phyloP scores from a whole-genome alignment of 1,140 invertebrate genomes.

The Pseudomyrmex pallidus region DNA sequence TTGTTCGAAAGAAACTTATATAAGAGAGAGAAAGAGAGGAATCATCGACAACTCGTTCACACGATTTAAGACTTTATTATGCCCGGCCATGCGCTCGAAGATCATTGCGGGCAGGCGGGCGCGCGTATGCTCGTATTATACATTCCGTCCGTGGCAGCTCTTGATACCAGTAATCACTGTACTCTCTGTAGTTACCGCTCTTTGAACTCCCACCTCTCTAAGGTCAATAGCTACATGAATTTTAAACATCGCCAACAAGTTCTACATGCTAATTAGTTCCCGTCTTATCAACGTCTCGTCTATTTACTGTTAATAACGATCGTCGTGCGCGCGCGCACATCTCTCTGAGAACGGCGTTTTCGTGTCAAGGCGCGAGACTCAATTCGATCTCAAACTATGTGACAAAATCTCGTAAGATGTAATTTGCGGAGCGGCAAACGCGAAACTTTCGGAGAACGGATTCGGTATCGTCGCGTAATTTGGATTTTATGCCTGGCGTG shows the following conservation, averaged over 20 bases:
- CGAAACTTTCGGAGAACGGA: conserved; percentile 28
- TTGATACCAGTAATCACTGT: conserved; percentile 67
- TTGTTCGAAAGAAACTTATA: conserved; percentile 5
- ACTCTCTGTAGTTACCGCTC: conserved; percentile 41
- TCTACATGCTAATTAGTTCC: conserved; percentile 61
- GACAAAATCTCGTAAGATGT: conserved; percentile 23
- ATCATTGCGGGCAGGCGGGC: not conserved
- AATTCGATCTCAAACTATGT: conserved; percentile 10
- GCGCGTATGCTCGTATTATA: conserved; percentile 45
- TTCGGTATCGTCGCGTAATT: conserved; percentile 29
- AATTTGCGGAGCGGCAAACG: conserved; percentile 27
- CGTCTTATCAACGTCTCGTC: conserved; percentile 49
- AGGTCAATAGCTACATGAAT: conserved; percentile 70
- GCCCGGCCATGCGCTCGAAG: conserved; percentile 43
- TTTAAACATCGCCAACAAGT: conserved; percentile 62
- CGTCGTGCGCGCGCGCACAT: too few species aligned
- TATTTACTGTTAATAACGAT: conserved; percentile 12
- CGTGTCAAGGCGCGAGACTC: conserved; percentile 21
- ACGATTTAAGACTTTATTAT: conserved; percentile 66
- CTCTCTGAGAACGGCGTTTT: conserved; percentile 7
- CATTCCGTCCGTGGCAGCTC: conserved; percentile 55
- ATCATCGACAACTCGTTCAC: conserved; percentile 32
- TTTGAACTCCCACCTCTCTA: conserved; percentile 62
- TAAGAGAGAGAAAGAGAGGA: conserved; percentile 16
- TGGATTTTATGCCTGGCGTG: conserved; percentile 53